Base-by-base conservation (phyloP, 2,888 invertebrate genomes). In the Therioaphis trifolii region DNA sequence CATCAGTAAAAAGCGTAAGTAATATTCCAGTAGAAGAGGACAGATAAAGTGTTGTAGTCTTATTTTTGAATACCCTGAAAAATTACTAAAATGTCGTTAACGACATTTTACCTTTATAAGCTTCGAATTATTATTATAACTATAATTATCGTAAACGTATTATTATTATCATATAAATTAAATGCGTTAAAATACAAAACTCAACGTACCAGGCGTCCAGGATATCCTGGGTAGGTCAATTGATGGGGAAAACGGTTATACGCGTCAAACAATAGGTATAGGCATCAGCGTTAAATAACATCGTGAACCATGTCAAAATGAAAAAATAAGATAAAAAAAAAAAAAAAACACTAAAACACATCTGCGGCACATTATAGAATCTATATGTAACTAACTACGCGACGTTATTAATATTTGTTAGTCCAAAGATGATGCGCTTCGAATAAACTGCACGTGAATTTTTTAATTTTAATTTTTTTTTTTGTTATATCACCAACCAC, bases 161-260 rank as follows among this genome's bases (percentile, higher is more conserved):
- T 35, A 35, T 35, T 15, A 63, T 24, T 12, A 24, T 61, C n/a
- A 24, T 43, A 61, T n/a, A 15, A 21, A 68, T 78, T 52, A 52
- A 79, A 72, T 58, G 58, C 18, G 80, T 82, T 82, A 72, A 74
- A 46, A 71, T 46, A 82, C 46, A 82, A 74, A 82, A 82, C 61
- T 82, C 72, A 82, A 82, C 82, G 74, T 82, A 82, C 82, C 82
- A 18, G 72, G 29, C n/a, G 35, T 74, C 66, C 63, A 66, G 82
- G 82, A 82, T 82, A 66, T 82, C 82, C 72, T 63, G 49, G 82
- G 27, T n/a, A 66, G 82, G 52, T 80, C 71, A 63, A 18, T 82
- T 63, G 74, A 82, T 29, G 24, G 58, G 58, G 18, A 74, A 74
- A 74, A 74, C 63, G 63, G 74, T 82, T 80, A 82, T 49, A 52